Evolutionary conservation across 2,888 invertebrate genomes (phyloP).

Genomic region (Cryptus viduatorius): DNA sequence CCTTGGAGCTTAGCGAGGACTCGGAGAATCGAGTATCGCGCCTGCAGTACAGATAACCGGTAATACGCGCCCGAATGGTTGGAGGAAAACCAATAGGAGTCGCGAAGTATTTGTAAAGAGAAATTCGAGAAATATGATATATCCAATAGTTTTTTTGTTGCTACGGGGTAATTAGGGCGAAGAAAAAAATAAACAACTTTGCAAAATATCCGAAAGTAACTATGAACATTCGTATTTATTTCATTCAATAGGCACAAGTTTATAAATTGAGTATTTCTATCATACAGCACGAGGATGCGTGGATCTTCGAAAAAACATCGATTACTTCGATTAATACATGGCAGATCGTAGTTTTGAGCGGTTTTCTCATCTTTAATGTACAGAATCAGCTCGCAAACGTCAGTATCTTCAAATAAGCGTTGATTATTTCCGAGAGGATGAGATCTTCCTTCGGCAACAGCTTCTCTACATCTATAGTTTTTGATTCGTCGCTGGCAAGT

Average conservation of each 20-base stretch:
- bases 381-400: slow-evolving; percentile 63
- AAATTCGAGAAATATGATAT: background rate
- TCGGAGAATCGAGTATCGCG: background rate
- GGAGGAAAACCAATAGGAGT: background rate
- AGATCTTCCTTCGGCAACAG: slow-evolving; percentile 69
- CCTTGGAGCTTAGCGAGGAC: slow-evolving; percentile 11
- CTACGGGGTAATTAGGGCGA: background rate
- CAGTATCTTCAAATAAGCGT: slow-evolving; percentile 71
- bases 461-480: slow-evolving; percentile 71
- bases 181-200: background rate
- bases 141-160: background rate
- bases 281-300: slow-evolving; percentile 65
- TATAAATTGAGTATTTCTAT: slow-evolving; percentile 13
- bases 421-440: slow-evolving; percentile 74
- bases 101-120: background rate
- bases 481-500: slow-evolving; percentile 57
- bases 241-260: background rate
- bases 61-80: slow-evolving; percentile 30
- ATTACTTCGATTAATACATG: slow-evolving; percentile 68
- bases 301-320: slow-evolving; percentile 70
- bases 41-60: slow-evolving; percentile 41
- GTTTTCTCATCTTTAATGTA: slow-evolving; percentile 56
- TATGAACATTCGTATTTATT: slow-evolving; percentile 34
- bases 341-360: slow-evolving; percentile 46
- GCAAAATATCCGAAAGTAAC: background rate